Base-by-base conservation (phyloP, 2,113 vertebrate genomes). In the Empidonax alnorum region DNA sequence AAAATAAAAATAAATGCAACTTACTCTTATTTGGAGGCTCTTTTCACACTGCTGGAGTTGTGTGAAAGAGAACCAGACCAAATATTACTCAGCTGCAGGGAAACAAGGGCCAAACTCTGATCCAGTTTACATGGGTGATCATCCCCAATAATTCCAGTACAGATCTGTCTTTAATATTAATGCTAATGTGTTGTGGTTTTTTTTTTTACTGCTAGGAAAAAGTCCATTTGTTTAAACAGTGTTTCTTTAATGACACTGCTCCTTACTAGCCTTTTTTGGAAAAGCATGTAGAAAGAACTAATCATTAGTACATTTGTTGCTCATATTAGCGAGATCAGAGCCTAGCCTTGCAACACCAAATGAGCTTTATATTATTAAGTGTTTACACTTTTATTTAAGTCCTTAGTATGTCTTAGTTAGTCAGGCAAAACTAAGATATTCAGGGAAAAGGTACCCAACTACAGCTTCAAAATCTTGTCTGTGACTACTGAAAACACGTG, bases 21-120 rank as follows among this genome's bases (percentile, higher is more conserved):
- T 92, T 96, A 95, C 53, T 93, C 87, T 89, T 83, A 87, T 53
- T 80, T 63, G 74, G 82, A 56, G 85, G 59, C 82, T 88, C 65
- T 88, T 93, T 95, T 97, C 92, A 96, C 75, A 55, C 44, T 93
- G 92, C 78, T 94, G 68, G 90, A 94, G 72, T 93, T 77, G 91
- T 6, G 17, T 92, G 88, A 95, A 91, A 95, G 65, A 95, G 87
- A 94, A 96, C 90, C 91, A 91, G 82, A 93, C 59, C 75, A 87
- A 78, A 47, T 76, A 93, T 88, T 94, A 96, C 63, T 86, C 55
- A 81, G 44, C 39, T 74, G 84, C 61, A 90, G 39, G 50, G 42
- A 85, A 91, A 90, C 30, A 83, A 85, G 47, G 65, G 88, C 79
- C 82, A 84, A 80, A 94, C 85, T 90, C 93, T 88, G 75, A 92